phyloP scores from a whole-genome alignment of 2,113 vertebrate genomes.

The Aegotheles bennettii region DNA sequence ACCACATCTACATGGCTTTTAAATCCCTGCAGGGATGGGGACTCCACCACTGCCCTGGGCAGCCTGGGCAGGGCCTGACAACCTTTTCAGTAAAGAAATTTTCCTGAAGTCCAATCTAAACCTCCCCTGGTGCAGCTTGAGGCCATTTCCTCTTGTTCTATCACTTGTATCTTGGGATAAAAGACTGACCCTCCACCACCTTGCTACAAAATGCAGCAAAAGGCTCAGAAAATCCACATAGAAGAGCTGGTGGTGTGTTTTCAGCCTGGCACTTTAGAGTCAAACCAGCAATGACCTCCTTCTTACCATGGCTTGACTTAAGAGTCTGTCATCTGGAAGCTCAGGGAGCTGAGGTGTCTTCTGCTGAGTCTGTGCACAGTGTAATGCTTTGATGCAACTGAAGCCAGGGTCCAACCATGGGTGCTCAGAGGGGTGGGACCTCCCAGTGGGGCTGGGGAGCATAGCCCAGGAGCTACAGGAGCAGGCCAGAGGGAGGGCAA shows the following conservation, averaged over 20 bases:
- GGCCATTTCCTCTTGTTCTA: no score
- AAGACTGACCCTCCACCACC: no score
- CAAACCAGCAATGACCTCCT: not conserved
- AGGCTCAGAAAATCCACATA: not conserved
- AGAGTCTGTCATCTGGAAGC: not conserved
- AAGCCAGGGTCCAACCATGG: fast-evolving
- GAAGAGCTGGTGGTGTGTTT: not conserved
- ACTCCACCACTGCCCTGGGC: no score
- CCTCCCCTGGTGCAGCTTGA: no score
- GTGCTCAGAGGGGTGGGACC: not conserved
- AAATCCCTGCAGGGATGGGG: no score
- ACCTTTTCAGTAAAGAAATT: no score
- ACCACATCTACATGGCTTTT: no score
- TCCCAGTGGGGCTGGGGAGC: fast-evolving
- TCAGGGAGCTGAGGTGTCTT: not conserved
- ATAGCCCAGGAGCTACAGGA: not conserved
- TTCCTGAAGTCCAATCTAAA: no score
- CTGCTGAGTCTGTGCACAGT: not conserved
- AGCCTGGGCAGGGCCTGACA: no score
- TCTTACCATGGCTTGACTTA: not conserved
- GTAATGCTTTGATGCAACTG: not conserved
- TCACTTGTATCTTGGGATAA: no score
- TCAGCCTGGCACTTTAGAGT: not conserved
- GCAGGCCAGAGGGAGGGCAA: not conserved
- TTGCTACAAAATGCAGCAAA: no score